Base-by-base conservation (phyloP, 2,888 invertebrate species). In the Scaptomyza parva region DNA sequence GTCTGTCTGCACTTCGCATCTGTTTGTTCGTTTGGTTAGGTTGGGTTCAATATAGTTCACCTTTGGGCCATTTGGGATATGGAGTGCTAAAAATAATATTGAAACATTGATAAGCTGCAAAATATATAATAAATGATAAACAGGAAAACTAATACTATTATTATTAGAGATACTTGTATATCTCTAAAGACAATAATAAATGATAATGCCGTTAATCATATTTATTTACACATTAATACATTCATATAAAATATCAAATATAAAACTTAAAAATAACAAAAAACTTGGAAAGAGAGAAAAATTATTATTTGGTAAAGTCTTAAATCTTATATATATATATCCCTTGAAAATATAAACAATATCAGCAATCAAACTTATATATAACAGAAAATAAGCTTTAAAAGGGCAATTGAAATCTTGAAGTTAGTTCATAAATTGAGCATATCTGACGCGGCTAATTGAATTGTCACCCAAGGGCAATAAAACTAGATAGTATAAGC, bases 401-500 rank as follows among this genome's bases (percentile, higher is more conserved):
- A 4, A 9, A n/a, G 28, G 14, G 39, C 39, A 30, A 43, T 44
- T 60, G 43, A 54, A 60, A 22, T 40, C 20, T 47, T 33, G 18
- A 40, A 43, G 14, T 35, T 22, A n/a, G 43, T 22, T 18, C 60
- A 76, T 78, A 78, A 78, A 77, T 76, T 58, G 55, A 47, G 68
- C 61, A 76, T 77, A 70, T 66, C 66, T 59, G 57, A 39, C 35
- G 37, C 59, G 70, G 70, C 75, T 84, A 80, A 86, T 84, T 86
- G 78, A 86, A 81, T 84, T 80, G 77, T 75, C 68, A 60, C 53
- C 63, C 64, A 40, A 41, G 35, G 59, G 74, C 74, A 14, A 60
- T 60, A 40, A 63, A 60, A 55, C 67, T 81, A 67, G 45, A 59
- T 33, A 47, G n/a, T 30, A 53, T 26, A 22, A 18, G 22, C 17